Base-by-base conservation (phyloP, 2,113 vertebrate genomes). In the Genyomyrus donnyi region DNA sequence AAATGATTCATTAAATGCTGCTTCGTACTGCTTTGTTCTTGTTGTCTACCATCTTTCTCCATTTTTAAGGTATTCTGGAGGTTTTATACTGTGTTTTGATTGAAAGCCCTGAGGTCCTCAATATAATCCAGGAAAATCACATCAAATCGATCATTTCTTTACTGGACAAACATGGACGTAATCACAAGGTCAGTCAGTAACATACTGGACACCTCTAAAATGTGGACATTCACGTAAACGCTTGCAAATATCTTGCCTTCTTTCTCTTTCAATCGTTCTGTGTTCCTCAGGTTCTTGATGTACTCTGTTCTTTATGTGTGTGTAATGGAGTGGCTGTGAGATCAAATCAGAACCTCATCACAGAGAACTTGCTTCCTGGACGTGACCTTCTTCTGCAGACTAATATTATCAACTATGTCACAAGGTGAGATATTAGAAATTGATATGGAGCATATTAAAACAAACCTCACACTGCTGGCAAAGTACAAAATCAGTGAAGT, bases 121-220 rank as follows among this genome's bases (percentile, higher is more conserved):
- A 98, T 92, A 99, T 99, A 89, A 99, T 99, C 92, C 97, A 98
- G 91, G 97, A 99, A 92, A 97, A 97, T 94, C 98, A 99, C 94
- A 99, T 99, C 93, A 98, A 98, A 90, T 99, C 98, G 15, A 98
- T 99, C 91, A 98, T 98, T 91, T 98, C 97, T 31, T 96, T 99
- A 10, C 92, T 99, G 91, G 98, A 99, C 94, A 98, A 99, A 88
- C 98, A 99, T 3, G 98, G 98, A 35, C 96, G 97, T 90, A 99
- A 99, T 93, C 97, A 99, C 91, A 99, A 99, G 97, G 98, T 98
- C 85, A 85, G 83, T 85, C 83, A 39, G 31, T 21, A 21, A 48
- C 35, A 50, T 49, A 49, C 1, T 62, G 52, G 5, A 58, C 31
- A 39, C 50, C 56, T 24, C 19, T 10, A 35, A 58, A 48, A 50